Base-by-base conservation (phyloP, 1,140 invertebrate genomes). In the Bombus confusus region DNA sequence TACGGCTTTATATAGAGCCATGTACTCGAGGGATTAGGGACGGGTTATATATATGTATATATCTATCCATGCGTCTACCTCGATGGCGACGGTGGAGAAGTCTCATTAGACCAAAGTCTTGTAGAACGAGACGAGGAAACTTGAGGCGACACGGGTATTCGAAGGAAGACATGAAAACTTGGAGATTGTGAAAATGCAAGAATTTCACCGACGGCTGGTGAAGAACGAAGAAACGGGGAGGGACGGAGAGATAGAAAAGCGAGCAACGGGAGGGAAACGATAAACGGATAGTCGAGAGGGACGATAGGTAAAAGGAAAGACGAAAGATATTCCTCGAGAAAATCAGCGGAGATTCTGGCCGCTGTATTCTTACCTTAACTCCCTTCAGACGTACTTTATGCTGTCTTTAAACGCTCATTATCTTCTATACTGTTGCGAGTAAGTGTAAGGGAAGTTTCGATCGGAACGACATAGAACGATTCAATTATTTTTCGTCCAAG, bases 121-220 rank as follows among this genome's bases (percentile, higher is more conserved):
- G 85, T 85, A 87, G 83, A 90, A 91, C 74, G 88, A 89, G 89
- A 52, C 64, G 31, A 80, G 86, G 88, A 90, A 92, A 92, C 89
- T 90, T 31, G 75, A 73, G 74, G 80, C 80, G 85, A 86, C 90
- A 88, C 88, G 90, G 89, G 92, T 91, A 94, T 94, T 94, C 86
- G 86, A 71, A 73, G 78, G 76, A 85, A 86, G 93, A 93, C 93
- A 94, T 94, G 94, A 94, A 94, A 95, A 94, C 93, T 95, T 93
- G 91, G 91, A 94, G 93, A 92, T 94, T 93, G 93, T 93, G 91
- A 92, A 93, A 93, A 92, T 91, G 91, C 92, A 91, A 92, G 93
- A 94, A 93, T 94, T 93, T 93, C 88, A 57, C 72, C 73, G 76
- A 28, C 34, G 25, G 47, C 25, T 52, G 74, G 86, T 68, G 85